Percentiles rank a stretch among this genome's conserved stretches.
Conservation (phyloP, 2,797 vertebrate genomes). For the Craterocephalus amniculus region DNA sequence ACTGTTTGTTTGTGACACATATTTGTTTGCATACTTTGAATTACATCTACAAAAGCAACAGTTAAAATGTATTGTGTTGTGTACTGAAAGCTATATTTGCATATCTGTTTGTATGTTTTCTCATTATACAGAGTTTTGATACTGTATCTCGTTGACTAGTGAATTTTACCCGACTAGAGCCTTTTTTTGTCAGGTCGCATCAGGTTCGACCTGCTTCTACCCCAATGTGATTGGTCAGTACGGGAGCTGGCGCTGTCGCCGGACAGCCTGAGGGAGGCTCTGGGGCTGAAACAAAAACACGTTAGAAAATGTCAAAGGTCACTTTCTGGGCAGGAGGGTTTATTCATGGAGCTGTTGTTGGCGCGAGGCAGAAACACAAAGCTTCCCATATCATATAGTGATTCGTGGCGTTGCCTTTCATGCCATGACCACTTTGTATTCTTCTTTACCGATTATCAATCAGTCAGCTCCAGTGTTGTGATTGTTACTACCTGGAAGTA, state of each 20-base stretch:
- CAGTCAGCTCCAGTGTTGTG: constrained; percentile 48
- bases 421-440: constrained; percentile 36
- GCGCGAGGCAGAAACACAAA: constrained; percentile 44
- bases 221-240: constrained; percentile 31
- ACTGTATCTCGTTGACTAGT: constrained; percentile 66
- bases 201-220: constrained; percentile 45
- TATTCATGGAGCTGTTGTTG: constrained; percentile 38
- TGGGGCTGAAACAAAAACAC: constrained; percentile 25
- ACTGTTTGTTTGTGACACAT: constrained; percentile 64
- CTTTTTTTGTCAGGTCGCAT: constrained; percentile 48
- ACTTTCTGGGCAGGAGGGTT: constrained; percentile 48
- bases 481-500: constrained; percentile 61
- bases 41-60: constrained; percentile 69
- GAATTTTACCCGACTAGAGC: constrained; percentile 65
- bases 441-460: constrained; percentile 45
- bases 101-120: constrained; percentile 68
- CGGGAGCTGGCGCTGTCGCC: constrained; percentile 31
- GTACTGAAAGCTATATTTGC: constrained; percentile 75
- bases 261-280: constrained; percentile 25
- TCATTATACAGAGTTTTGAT: constrained; percentile 74
- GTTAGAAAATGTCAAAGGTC: constrained; percentile 58
- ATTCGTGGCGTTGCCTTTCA: constrained; percentile 24
- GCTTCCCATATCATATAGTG: constrained; percentile 32
- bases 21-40: constrained; percentile 68
- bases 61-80: constrained; percentile 66